These are phyloP conservation scores for Neodiprion fabricii DNA, from an alignment of 1,140 invertebrate genomes.

Conservation along the genomic window DNA sequence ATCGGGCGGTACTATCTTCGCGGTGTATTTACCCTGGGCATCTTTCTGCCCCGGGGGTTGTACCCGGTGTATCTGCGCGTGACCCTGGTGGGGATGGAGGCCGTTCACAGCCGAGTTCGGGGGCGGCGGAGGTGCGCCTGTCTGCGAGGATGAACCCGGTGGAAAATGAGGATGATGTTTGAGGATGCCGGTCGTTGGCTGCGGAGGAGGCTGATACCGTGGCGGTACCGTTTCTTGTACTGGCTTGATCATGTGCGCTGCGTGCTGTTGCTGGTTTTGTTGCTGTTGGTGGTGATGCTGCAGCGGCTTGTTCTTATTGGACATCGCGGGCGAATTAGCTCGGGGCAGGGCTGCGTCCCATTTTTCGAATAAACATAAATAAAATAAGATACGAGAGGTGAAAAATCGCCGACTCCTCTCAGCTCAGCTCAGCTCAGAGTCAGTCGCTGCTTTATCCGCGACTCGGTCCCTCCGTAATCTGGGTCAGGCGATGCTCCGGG, in stretches of 20 bases:
- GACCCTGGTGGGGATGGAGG: slow-evolving; percentile 44
- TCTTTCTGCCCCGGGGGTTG: slow-evolving; percentile 45
- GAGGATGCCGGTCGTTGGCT: slow-evolving; percentile 64
- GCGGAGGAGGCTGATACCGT: slow-evolving; percentile 71
- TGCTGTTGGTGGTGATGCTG: slow-evolving; percentile 46
- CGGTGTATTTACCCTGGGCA: slow-evolving; percentile 51
- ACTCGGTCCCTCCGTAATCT: slow-evolving; percentile 43
- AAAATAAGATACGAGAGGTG: too few species aligned
- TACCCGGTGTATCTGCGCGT: slow-evolving; percentile 22
- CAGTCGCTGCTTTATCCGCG: slow-evolving; percentile 19
- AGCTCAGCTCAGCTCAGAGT: neutral
- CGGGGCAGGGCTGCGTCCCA: slow-evolving; percentile 51
- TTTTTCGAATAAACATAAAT: slow-evolving; percentile 43
- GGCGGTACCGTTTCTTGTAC: slow-evolving; percentile 61
- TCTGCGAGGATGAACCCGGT: slow-evolving; percentile 52
- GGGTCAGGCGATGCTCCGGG: slow-evolving; percentile 38
- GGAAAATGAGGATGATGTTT: slow-evolving; percentile 58
- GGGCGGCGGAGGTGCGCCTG: slow-evolving; percentile 49
- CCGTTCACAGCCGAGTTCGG: slow-evolving; percentile 56
- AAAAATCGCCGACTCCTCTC: neutral
- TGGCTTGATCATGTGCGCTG: slow-evolving; percentile 44
- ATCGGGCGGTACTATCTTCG: slow-evolving; percentile 45
- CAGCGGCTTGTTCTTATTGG: slow-evolving; percentile 59
- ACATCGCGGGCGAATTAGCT: slow-evolving; percentile 59
- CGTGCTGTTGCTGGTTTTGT: slow-evolving; percentile 21